A percentile compares a stretch with the other conserved stretches of the same genome.
Evolutionary conservation across 2,888 invertebrate species (phyloP).

Genomic region (Hydropsyche betteni): DNA sequence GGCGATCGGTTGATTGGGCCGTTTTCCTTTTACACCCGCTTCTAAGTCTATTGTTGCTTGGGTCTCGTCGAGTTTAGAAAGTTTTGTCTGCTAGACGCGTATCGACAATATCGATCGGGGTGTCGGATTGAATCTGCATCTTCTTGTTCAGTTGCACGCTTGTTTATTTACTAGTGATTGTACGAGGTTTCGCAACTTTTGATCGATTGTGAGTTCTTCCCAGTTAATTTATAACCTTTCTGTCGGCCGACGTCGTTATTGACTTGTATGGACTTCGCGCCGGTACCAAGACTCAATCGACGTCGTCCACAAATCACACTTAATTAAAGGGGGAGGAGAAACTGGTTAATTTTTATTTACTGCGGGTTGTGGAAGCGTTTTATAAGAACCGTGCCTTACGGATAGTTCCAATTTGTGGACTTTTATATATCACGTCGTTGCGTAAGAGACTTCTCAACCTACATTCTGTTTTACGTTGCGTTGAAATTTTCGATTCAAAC

Average conservation of each 20-base stretch:
- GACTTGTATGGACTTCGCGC: background rate
- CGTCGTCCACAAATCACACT: constrained; percentile 12
- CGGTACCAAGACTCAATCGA: background rate
- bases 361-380: background rate
- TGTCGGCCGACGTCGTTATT: background rate
- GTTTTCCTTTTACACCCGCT: constrained; percentile 6
- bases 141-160: background rate
- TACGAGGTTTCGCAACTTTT: too few species aligned
- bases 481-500: background rate
- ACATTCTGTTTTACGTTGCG: background rate
- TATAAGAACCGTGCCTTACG: constrained; percentile 6
- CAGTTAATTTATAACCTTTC: constrained; percentile 14
- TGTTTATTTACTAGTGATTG: too few species aligned
- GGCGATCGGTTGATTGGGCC: background rate
- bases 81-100: background rate
- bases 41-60: background rate
- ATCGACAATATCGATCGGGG: too few species aligned
- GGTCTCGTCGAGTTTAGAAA: constrained; percentile 6
- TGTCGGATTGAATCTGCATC: constrained; percentile 2
- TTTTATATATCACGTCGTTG: background rate
- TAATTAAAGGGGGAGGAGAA: constrained; percentile 9
- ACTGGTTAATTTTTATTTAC: background rate
- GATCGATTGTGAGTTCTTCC: background rate
- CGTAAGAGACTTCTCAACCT: background rate
- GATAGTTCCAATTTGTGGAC: background rate